A percentile compares a stretch with the other conserved stretches of the same genome.
Conservation (phyloP, 2,888 invertebrate species). For the Macrophya annulata region DNA sequence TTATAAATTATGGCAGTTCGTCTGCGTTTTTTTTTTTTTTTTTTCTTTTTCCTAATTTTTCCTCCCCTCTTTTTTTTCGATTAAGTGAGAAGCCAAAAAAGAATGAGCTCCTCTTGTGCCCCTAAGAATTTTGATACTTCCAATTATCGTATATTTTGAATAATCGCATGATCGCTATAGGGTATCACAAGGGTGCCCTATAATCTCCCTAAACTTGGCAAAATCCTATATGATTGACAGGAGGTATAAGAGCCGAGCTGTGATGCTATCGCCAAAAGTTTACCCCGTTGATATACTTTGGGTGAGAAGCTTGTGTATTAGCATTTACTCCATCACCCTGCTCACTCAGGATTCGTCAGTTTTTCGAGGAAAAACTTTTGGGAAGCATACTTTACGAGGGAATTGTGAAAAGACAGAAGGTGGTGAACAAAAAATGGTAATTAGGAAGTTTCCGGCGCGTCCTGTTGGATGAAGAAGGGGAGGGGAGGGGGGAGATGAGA, state of each 20-base stretch:
- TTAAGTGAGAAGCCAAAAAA: neutral
- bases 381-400: constrained; percentile 8
- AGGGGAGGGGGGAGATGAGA: no score
- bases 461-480: neutral
- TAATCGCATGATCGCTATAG: constrained; percentile 4
- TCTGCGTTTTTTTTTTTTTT: neutral
- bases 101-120: neutral
- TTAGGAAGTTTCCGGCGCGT: constrained; percentile 33
- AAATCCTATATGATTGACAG: neutral
- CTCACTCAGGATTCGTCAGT: constrained; percentile 26
- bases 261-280: constrained; percentile 24
- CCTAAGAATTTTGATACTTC: neutral
- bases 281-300: constrained; percentile 33
- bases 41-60: neutral
- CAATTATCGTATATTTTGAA: constrained; percentile 7
- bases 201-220: neutral
- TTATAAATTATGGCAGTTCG: neutral
- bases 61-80: neutral
- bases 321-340: constrained; percentile 33
- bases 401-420: constrained; percentile 25
- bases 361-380: constrained; percentile 26
- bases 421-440: constrained; percentile 19
- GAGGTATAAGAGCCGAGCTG: neutral
- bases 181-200: neutral
- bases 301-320: constrained; percentile 29